Evolutionary conservation across 2,113 vertebrate genomes (phyloP), one percentile per base, ranked within the genome.

Genomic region (Pteropus alecto): DNA sequence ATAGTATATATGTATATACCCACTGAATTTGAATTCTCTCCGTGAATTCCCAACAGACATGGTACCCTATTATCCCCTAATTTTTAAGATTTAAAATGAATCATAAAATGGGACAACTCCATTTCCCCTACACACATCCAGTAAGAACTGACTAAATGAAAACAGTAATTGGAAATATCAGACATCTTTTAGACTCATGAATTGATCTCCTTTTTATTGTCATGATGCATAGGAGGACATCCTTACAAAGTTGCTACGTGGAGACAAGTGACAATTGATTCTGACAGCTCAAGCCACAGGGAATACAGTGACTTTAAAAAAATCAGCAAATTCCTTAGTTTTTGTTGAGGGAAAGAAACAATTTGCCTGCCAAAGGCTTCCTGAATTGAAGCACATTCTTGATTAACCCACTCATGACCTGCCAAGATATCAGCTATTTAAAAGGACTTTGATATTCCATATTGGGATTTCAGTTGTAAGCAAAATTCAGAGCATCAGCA

Each of bases 241-340:
- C 67, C 33, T 95, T 73, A 91, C 58, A 77, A 46, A 35, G 2
- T 11, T 28, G 12, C 82, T 86, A 5, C 46, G 70, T 70, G 38
- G 82, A 93, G 83, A 93, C 28, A 54, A 96, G 95, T 92, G 96
- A 43, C 95, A 70, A 68, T 90, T 67, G 26, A 58, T 95, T 96
- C 92, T 73, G 38, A 81, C n/a, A 93, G 87, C 88, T 5, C 58
- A 58, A 93, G 65, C 54, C 63, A 46, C 58, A 91, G 93, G 93
- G 93, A 94, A 97, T 96, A 90, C n/a, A 84, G 90, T 77, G 73
- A 94, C 58, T 95, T 18, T 70, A 76, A 97, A 93, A 93, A 70
- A 96, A 63, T 90, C 78, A 96, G 92, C 73, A 96, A 81, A 70
- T 96, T 97, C 95, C 93, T 92, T 86, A 70, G 93, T 78, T 87